Base-by-base conservation (phyloP, 2,888 invertebrate species). In the Ypsolopha scabrella region DNA sequence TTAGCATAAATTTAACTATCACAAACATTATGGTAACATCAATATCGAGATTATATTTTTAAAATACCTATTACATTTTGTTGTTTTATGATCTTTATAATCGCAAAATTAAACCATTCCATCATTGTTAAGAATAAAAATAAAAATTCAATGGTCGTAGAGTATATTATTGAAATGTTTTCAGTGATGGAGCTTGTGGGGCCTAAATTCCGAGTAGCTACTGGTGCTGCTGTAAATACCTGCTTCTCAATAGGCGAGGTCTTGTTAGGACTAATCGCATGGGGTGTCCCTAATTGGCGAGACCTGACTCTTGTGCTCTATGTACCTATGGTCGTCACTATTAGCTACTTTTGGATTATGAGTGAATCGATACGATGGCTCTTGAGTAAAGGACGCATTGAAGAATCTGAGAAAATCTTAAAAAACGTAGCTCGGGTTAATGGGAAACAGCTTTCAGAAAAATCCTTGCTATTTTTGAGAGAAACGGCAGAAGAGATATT, bases 331-430 rank as follows among this genome's bases (percentile, higher is more conserved):
- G 68, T 93, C 9, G 62, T 93, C 0, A 88, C 91, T 38, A 65
- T 94, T 37, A 67, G 85, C 6, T 91, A 91, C 62, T 88, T 90
- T 57, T 92, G 92, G 90, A 61, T 91, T 7, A 75, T 92, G 52
- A 89, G 91, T 0, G 93, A 93, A 71, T 92, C 92, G 3, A 85
- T 92, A 0, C 87, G 94, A 51, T 95, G 94, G 94, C 87, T 93
- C 49, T 75, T 94, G 58, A 90, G 91, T 52, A 91, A 92, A 63
- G 90, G 90, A 1, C 13, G 39, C 39, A 38, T 1, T 53, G 87
- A 89, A 10, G 88, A 92, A 57, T 92, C 93, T 0, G 89, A 90
- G 59, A 72, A 70, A 13, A 87, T 92, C 1, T 74, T 93, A 7
- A 85, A 86, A 44, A 87, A 81, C 54, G 89, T 92, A 2, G 91